Evolutionary conservation across 2,797 vertebrate species (phyloP).

Genomic region (Lagorchestes hirsutus): DNA sequence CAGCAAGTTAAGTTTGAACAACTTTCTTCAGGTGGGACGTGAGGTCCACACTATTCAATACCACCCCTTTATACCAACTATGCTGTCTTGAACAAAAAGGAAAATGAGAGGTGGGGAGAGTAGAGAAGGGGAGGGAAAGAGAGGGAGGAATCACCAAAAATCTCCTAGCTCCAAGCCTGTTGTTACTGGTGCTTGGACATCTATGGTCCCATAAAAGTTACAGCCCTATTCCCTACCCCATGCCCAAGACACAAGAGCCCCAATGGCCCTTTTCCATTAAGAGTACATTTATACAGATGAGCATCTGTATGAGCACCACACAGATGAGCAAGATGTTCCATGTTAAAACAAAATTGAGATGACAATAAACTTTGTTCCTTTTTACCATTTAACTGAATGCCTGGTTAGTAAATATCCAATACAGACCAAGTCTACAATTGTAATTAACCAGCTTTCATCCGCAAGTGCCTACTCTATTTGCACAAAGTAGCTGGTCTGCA

Average conservation of each 20-base stretch:
- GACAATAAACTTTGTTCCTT: neutral
- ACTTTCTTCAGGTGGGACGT: neutral
- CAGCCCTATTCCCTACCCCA: neutral
- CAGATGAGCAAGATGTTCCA: neutral
- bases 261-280: neutral
- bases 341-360: neutral
- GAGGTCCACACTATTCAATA: neutral
- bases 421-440: neutral
- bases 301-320: neutral
- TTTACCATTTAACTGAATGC: neutral
- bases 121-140: too few species aligned
- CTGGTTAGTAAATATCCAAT: neutral
- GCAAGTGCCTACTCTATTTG: neutral
- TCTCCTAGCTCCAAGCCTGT: neutral
- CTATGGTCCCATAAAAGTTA: neutral
- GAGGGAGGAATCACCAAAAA: neutral
- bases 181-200: neutral
- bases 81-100: neutral
- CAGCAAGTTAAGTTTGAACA: neutral
- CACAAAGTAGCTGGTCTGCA: neutral
- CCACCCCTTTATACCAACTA: neutral
- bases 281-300: neutral
- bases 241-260: neutral
- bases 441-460: neutral
- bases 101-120: neutral